Evolutionary conservation across 2,888 invertebrate genomes (phyloP).

Genomic region (Acrobasis repandana): DNA sequence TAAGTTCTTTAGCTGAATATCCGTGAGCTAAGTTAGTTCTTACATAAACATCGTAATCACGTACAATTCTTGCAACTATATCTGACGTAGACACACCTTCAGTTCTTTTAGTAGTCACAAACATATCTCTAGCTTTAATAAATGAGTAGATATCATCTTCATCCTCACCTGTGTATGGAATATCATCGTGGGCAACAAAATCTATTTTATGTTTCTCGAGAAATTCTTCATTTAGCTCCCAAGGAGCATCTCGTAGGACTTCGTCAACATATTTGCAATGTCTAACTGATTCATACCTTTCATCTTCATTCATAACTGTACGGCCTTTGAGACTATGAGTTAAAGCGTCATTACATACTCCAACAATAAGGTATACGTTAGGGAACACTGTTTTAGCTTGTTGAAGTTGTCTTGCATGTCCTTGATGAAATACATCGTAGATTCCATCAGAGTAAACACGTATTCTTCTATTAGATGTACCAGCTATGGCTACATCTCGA

Average conservation of each 20-base stretch:
- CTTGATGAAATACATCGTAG: slow-evolving; percentile 96
- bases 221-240: slow-evolving; percentile 92
- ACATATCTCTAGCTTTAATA: slow-evolving; percentile 93
- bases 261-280: slow-evolving; percentile 97
- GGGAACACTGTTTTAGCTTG: slow-evolving; percentile 96
- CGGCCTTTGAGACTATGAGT: slow-evolving; percentile 94
- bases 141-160: slow-evolving; percentile 89
- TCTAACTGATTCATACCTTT: slow-evolving; percentile 93
- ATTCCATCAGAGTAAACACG: slow-evolving; percentile 97
- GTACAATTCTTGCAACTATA: slow-evolving; percentile 94
- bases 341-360: slow-evolving; percentile 91
- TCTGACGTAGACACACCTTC: slow-evolving; percentile 95
- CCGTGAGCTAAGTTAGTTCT: slow-evolving; percentile 94
- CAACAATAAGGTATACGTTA: slow-evolving; percentile 94
- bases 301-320: slow-evolving; percentile 93
- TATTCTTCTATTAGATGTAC: slow-evolving; percentile 85
- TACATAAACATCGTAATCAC: slow-evolving; percentile 96
- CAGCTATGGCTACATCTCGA: not conserved
- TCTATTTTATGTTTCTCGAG: slow-evolving; percentile 94
- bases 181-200: slow-evolving; percentile 97
- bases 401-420: slow-evolving; percentile 94
- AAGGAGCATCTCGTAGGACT: slow-evolving; percentile 92
- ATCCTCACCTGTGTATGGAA: slow-evolving; percentile 92
- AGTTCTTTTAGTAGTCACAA: slow-evolving; percentile 93
- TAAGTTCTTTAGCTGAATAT: slow-evolving; percentile 95